phyloP scores from a whole-genome alignment of 2,113 vertebrate species.

The Heterotilapia buettikoferi region DNA sequence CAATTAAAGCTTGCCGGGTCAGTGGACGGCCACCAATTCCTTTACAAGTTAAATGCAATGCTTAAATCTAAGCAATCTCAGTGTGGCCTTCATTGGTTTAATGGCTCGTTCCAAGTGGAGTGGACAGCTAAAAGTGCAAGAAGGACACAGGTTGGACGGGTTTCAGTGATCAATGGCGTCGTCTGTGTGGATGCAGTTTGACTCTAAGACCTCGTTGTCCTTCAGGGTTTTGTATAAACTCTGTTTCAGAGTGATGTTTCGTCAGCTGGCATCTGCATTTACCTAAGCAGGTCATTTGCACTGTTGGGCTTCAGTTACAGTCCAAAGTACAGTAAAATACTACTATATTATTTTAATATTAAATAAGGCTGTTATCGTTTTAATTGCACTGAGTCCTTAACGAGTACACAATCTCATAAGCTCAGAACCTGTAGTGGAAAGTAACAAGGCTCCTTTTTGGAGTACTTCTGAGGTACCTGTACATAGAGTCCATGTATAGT shows the following conservation, averaged over 20 bases:
- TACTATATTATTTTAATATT: neutral
- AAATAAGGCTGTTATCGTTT: neutral
- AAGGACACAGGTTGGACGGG: conserved; percentile 25
- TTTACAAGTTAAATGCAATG: conserved; percentile 76
- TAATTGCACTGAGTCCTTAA: neutral
- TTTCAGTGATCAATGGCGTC: conserved; percentile 5
- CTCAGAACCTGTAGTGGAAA: neutral
- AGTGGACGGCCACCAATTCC: conserved; percentile 72
- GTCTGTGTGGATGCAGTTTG: neutral
- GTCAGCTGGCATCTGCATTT: neutral
- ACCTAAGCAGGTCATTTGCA: neutral
- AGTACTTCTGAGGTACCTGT: neutral
- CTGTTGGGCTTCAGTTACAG: neutral
- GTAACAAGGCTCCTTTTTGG: neutral
- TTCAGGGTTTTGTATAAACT: neutral
- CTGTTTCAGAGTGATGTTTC: neutral
- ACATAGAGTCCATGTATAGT: neutral
- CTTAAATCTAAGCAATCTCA: conserved; percentile 68
- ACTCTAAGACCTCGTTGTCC: neutral
- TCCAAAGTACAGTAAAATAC: neutral
- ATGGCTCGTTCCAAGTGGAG: conserved; percentile 60
- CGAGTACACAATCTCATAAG: neutral
- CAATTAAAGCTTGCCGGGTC: conserved; percentile 76
- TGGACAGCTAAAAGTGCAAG: conserved; percentile 58
- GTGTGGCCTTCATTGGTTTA: conserved; percentile 73